These are phyloP conservation scores for Crotalus helleri DNA, from an alignment of 2,113 vertebrate species.

Conservation along the genomic window DNA sequence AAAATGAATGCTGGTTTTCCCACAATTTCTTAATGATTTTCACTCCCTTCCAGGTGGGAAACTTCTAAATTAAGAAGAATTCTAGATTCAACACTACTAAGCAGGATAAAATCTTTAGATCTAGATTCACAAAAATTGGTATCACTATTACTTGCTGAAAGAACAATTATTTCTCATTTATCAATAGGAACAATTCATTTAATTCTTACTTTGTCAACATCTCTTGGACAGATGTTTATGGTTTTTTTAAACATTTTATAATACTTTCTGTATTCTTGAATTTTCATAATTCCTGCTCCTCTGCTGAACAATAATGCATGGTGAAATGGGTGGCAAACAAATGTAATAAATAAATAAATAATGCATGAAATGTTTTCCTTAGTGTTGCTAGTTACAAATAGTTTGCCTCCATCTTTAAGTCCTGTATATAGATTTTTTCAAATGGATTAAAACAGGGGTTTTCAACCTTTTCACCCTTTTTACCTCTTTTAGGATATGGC, in stretches of 20 bases:
- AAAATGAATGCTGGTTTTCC: neutral
- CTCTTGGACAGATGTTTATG: neutral
- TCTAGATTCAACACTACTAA: neutral
- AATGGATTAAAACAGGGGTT: neutral
- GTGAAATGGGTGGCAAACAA: no score
- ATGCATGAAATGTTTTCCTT: neutral
- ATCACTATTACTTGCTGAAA: neutral
- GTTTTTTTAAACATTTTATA: neutral
- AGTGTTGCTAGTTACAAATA: neutral
- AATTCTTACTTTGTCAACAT: neutral
- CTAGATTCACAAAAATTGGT: neutral
- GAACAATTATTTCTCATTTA: neutral
- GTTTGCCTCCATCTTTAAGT: neutral
- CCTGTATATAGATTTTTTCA: neutral
- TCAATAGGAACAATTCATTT: neutral
- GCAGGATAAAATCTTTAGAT: neutral
- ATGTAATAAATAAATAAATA: no score
- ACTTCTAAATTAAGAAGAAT: no score
- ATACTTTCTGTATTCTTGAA: neutral
- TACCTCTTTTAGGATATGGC: no score
- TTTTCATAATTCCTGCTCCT: neutral
- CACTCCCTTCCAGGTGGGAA: neutral
- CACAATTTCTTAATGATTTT: neutral
- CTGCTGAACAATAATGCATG: neutral
- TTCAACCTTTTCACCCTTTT: no score